A percentile compares a stretch with the other conserved stretches of the same genome.
Conservation (phyloP, 2,888 invertebrate genomes). For the Amphipyra tragopoginis region DNA sequence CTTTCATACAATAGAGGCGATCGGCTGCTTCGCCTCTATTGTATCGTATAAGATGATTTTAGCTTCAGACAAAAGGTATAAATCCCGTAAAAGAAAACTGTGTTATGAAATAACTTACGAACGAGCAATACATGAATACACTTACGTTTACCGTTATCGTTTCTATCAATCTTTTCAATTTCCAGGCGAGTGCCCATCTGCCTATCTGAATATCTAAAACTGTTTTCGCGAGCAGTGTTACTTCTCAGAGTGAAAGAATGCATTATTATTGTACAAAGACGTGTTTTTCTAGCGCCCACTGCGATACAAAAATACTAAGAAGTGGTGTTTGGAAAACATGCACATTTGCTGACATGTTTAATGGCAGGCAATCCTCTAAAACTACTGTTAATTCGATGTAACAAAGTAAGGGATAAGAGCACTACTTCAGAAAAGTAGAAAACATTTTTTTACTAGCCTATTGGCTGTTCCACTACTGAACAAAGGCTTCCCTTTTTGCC, state of each 20-base stretch:
- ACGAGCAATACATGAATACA: conserved; percentile 18
- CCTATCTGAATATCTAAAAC: conserved; percentile 26
- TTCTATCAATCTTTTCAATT: conserved; percentile 56
- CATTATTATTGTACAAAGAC: conserved; percentile 11
- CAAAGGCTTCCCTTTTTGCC: too few species aligned
- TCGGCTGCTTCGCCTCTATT: too few species aligned
- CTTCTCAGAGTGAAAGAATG: conserved; percentile 18
- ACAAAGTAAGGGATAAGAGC: background rate
- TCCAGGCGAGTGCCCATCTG: conserved; percentile 38
- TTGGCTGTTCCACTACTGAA: too few species aligned
- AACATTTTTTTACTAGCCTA: too few species aligned
- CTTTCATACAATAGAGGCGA: background rate
- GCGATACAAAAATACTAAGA: background rate
- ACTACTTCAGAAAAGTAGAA: background rate
- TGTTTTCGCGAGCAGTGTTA: conserved; percentile 8
- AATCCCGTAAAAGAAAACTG: conserved; percentile 12
- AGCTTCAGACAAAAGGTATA: too few species aligned
- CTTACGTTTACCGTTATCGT: conserved; percentile 49
- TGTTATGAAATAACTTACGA: conserved; percentile 11
- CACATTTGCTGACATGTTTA: too few species aligned
- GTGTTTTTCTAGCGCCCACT: conserved; percentile 3
- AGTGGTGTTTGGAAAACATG: conserved; percentile 1
- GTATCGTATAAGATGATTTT: too few species aligned
- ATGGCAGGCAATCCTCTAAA: too few species aligned
- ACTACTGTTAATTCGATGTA: background rate